Conservation (phyloP, 2,797 vertebrate species). For the Silurus aristotelis region DNA sequence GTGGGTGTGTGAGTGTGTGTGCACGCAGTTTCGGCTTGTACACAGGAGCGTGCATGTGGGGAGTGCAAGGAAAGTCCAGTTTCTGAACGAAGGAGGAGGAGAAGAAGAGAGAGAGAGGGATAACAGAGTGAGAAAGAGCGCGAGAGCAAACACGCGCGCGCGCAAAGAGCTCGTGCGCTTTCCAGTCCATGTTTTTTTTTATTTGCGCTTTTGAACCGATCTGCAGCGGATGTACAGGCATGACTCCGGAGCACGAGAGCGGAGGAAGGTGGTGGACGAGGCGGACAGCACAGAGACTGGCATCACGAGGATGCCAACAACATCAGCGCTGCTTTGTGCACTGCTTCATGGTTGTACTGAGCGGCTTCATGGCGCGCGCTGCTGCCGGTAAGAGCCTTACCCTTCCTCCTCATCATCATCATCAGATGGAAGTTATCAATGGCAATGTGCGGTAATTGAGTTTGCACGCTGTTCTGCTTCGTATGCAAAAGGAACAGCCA, state of each 20-base stretch:
- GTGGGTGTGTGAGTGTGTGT: constrained; percentile 54
- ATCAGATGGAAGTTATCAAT: neutral
- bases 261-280: constrained; percentile 12
- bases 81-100: constrained; percentile 23
- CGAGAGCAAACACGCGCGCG: neutral
- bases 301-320: constrained; percentile 30
- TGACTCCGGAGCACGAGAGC: constrained; percentile 8
- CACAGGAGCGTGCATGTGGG: constrained; percentile 52
- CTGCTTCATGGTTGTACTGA: constrained; percentile 65
- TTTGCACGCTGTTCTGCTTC: neutral
- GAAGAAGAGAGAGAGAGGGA: constrained; percentile 15
- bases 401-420: neutral
- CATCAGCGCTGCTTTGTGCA: constrained; percentile 54
- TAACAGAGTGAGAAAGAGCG: constrained; percentile 27
- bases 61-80: constrained; percentile 52
- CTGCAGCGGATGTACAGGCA: constrained; percentile 73
- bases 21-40: neutral
- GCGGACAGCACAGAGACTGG: neutral
- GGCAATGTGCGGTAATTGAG: too few relatives aligned
- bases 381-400: constrained; percentile 69
- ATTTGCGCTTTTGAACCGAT: constrained; percentile 8
- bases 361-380: constrained; percentile 60
- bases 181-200: constrained; percentile 7
- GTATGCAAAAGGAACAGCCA: neutral
- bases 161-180: neutral